phyloP scores from a whole-genome alignment of 1,140 invertebrate genomes.

The Leptonema lineaticorne region DNA sequence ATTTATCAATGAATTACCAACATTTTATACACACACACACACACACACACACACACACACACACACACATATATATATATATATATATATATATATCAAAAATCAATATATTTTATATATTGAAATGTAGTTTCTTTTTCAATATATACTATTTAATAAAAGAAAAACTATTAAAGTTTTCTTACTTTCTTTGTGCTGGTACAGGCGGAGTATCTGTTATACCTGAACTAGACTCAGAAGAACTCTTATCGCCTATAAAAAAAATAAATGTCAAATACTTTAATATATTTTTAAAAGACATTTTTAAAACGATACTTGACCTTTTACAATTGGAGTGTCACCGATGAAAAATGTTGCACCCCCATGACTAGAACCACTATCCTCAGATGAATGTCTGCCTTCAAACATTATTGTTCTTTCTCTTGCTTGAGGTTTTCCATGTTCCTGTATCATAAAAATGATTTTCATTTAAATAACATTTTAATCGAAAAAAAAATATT shows the following conservation, averaged over 20 bases:
- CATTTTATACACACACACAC: too few species aligned
- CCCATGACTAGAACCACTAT: slow-evolving; percentile 48
- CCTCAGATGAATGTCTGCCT: slow-evolving; percentile 50
- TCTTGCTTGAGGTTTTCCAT: slow-evolving; percentile 47
- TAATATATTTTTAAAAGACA: not conserved
- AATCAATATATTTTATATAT: too few species aligned
- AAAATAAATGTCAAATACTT: not conserved
- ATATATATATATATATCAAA: not conserved
- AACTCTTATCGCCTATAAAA: slow-evolving; percentile 33
- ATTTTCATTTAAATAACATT: not conserved
- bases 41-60: too few species aligned
- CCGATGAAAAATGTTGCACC: slow-evolving; percentile 55
- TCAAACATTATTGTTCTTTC: slow-evolving; percentile 56
- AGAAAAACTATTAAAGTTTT: not conserved
- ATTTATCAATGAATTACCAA: too few species aligned
- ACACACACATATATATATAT: too few species aligned
- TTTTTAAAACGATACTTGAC: slow-evolving; percentile 35
- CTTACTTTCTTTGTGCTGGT: slow-evolving; percentile 38
- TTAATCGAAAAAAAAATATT: not conserved
- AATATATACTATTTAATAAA: not conserved
- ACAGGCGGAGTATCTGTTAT: slow-evolving; percentile 32
- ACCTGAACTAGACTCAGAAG: slow-evolving; percentile 20
- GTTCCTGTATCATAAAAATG: slow-evolving; percentile 22
- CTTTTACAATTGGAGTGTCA: slow-evolving; percentile 53
- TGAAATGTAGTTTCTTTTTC: not conserved